A percentile compares a stretch with the other conserved stretches of the same genome.
These are phyloP conservation scores for Drosophila murphyi DNA, from an alignment of 1,140 invertebrate genomes.

Conservation along the genomic window DNA sequence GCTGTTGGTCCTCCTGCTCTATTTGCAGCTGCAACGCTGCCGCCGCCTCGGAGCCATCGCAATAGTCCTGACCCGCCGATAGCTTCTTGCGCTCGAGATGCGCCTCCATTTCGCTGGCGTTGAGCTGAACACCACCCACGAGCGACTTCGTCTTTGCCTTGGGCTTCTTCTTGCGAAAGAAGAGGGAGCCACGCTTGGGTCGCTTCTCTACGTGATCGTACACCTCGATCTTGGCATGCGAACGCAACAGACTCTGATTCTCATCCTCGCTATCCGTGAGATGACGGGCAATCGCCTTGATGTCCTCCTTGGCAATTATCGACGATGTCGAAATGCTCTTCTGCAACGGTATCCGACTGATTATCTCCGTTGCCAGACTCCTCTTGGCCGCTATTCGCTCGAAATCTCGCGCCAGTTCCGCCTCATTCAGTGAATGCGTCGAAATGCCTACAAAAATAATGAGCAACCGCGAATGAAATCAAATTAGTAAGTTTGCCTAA, in stretches of 20 bases:
- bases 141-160: slow-evolving; percentile 79
- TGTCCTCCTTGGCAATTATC: slow-evolving; percentile 84
- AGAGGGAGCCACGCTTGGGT: slow-evolving; percentile 93
- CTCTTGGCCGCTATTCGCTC: slow-evolving; percentile 86
- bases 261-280: slow-evolving; percentile 84
- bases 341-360: slow-evolving; percentile 91
- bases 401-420: slow-evolving; percentile 90
- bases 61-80: slow-evolving; percentile 64
- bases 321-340: slow-evolving; percentile 96
- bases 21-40: slow-evolving; percentile 53
- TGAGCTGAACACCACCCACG: slow-evolving; percentile 61
- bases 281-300: slow-evolving; percentile 79
- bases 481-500: slow-evolving; percentile 11
- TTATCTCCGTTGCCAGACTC: slow-evolving; percentile 87
- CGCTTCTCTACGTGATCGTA: slow-evolving; percentile 93
- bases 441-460: slow-evolving; percentile 86
- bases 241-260: slow-evolving; percentile 82
- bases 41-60: slow-evolving; percentile 65
- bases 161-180: slow-evolving; percentile 92
- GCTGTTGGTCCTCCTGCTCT: slow-evolving; percentile 86
- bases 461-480: not conserved
- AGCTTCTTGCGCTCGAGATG: slow-evolving; percentile 70
- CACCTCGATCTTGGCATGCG: slow-evolving; percentile 85
- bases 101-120: slow-evolving; percentile 72
- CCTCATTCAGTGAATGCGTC: slow-evolving; percentile 93